Evolutionary conservation across 2,113 vertebrate species (phyloP).

Genomic region (Argyrosomus japonicus): DNA sequence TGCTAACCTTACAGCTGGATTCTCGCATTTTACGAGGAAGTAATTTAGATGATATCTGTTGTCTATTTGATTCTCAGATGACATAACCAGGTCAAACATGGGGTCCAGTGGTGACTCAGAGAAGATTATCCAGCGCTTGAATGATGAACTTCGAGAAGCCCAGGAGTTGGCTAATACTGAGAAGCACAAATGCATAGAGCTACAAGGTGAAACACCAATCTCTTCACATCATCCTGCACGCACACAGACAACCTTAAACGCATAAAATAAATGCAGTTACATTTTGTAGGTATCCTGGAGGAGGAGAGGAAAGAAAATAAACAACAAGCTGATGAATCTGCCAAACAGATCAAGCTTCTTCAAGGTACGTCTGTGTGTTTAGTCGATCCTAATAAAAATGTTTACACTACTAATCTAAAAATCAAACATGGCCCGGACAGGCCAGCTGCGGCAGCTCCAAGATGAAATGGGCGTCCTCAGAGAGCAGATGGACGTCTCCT

Average conservation of each 20-base stretch:
- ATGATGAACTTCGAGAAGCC: constrained; percentile 91
- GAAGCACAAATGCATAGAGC: constrained; percentile 93
- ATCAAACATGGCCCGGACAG: constrained; percentile 50
- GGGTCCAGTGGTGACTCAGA: constrained; percentile 89
- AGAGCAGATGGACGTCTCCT: constrained; percentile 89
- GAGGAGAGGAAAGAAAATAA: constrained; percentile 91
- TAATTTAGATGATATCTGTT: constrained; percentile 1
- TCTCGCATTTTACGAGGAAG: background rate
- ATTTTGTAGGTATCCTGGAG: constrained; percentile 87
- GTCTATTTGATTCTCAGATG: constrained; percentile 83
- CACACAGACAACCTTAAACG: background rate
- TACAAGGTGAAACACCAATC: constrained; percentile 88
- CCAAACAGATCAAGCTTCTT: constrained; percentile 92
- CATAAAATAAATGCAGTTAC: background rate
- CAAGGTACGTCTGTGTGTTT: constrained; percentile 86
- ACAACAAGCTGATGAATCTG: constrained; percentile 91
- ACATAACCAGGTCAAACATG: constrained; percentile 89
- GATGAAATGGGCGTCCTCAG: constrained; percentile 88
- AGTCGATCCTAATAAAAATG: background rate
- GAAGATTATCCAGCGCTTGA: constrained; percentile 92
- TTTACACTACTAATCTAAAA: constrained; percentile 3
- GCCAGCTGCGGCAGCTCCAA: constrained; percentile 87
- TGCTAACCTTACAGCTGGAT: background rate
- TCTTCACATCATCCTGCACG: background rate
- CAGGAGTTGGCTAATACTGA: constrained; percentile 91